Evolutionary conservation across 2,888 invertebrate species (phyloP).

Genomic region (Latrodectus hesperus): DNA sequence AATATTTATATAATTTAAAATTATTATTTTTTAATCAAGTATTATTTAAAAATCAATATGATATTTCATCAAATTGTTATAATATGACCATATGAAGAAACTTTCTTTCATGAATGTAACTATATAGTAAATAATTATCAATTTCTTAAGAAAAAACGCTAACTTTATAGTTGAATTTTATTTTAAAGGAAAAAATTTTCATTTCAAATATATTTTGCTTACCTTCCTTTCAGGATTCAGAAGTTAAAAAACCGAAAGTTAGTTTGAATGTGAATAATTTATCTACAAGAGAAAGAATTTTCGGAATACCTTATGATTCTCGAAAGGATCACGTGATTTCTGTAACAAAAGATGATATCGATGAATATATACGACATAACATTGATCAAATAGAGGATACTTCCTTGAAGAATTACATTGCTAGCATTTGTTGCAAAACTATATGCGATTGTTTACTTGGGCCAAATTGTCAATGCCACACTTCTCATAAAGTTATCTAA

Average conservation of each 20-base stretch:
- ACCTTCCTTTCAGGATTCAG: constrained; percentile 9
- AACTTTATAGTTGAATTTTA: no score
- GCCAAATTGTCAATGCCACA: constrained; percentile 11
- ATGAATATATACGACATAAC: constrained; percentile 22
- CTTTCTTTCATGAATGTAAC: no score
- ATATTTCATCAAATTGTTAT: no score
- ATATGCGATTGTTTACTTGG: constrained; percentile 34
- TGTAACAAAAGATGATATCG: constrained; percentile 1
- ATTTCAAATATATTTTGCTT: no score
- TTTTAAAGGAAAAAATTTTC: no score
- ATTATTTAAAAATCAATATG: no score
- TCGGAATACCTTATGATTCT: constrained; percentile 56
- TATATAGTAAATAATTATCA: no score
- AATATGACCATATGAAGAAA: no score
- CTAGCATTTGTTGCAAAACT: constrained; percentile 19
- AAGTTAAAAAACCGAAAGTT: not conserved
- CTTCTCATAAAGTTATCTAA: no score
- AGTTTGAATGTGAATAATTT: not conserved
- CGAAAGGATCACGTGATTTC: constrained; percentile 35
- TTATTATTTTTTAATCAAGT: no score
- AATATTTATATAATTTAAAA: no score
- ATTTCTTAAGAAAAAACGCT: no score
- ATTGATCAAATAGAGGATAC: not conserved
- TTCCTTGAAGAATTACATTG: constrained; percentile 9
- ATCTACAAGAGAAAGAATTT: constrained; percentile 40